These are phyloP conservation scores for Spialia ferax DNA, from an alignment of 2,888 invertebrate species.

Conservation along the genomic window DNA sequence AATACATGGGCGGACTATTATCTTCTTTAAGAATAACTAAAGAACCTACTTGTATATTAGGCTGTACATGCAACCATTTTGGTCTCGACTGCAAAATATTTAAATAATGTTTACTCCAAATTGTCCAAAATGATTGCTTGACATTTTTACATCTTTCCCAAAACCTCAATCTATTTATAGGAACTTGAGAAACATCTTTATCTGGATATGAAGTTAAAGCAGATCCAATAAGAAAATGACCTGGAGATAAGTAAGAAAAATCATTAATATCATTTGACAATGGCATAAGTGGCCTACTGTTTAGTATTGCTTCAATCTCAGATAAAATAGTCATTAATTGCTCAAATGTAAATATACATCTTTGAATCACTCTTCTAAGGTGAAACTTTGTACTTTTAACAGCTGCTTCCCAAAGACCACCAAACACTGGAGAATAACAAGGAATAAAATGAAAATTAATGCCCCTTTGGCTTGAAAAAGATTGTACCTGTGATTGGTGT, in stretches of 20 bases:
- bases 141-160: not conserved
- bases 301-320: not conserved
- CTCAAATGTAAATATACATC: not conserved
- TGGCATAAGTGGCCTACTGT: not conserved
- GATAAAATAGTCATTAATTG: not conserved
- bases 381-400: not conserved
- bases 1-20: not conserved
- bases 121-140: not conserved
- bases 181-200: not conserved
- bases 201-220: not conserved
- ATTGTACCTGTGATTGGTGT: not conserved
- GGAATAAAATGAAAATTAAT: not conserved
- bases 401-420: not conserved
- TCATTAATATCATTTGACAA: not conserved
- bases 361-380: not conserved
- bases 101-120: not conserved
- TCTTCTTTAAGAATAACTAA: not conserved
- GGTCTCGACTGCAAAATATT: not conserved
- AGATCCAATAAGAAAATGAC: not conserved
- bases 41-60: not conserved
- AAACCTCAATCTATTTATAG: not conserved
- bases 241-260: not conserved
- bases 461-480: not conserved
- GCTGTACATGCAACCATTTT: not conserved
- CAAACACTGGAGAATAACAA: not conserved